Evolutionary conservation across 1,140 invertebrate genomes (phyloP).

Genomic region (Drosophila nebulosa): DNA sequence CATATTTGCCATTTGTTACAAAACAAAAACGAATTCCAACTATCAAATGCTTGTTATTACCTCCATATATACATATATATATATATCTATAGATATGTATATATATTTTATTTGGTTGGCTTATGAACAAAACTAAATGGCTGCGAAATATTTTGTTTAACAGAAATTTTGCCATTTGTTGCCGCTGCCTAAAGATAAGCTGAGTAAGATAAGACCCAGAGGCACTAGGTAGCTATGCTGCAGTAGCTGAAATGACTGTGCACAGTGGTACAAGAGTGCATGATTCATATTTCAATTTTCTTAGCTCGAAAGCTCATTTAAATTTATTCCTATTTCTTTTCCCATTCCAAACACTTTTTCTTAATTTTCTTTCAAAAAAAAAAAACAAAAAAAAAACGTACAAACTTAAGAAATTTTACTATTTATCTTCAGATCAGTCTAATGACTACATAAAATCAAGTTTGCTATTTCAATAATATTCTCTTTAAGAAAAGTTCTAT

Average conservation of each 20-base stretch:
- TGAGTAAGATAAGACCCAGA: slow-evolving; percentile 50
- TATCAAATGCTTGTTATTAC: slow-evolving; percentile 60
- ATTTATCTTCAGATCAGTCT: too few relatives aligned
- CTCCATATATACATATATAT: slow-evolving; percentile 18
- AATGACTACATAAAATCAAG: too few relatives aligned
- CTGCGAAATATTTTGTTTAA: slow-evolving; percentile 73
- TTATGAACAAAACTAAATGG: slow-evolving; percentile 25
- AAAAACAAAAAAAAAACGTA: too few relatives aligned
- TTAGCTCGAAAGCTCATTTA: neutral
- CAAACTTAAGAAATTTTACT: too few relatives aligned
- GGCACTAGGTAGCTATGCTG: neutral
- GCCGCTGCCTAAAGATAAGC: slow-evolving; percentile 59
- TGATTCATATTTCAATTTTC: neutral
- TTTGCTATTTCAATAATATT: too few relatives aligned
- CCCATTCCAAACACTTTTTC: too few relatives aligned
- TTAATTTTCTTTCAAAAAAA: too few relatives aligned
- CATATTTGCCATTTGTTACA: slow-evolving; percentile 66
- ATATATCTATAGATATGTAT: slow-evolving; percentile 14
- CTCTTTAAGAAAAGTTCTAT: too few relatives aligned
- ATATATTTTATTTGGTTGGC: slow-evolving; percentile 14
- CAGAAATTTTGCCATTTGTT: slow-evolving; percentile 59
- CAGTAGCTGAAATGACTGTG: slow-evolving; percentile 35
- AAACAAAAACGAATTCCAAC: slow-evolving; percentile 41
- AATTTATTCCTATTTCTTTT: neutral
- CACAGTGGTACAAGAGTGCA: slow-evolving; percentile 8